phyloP scores from a whole-genome alignment of 2,888 invertebrate species.

The Aradus depressus region DNA sequence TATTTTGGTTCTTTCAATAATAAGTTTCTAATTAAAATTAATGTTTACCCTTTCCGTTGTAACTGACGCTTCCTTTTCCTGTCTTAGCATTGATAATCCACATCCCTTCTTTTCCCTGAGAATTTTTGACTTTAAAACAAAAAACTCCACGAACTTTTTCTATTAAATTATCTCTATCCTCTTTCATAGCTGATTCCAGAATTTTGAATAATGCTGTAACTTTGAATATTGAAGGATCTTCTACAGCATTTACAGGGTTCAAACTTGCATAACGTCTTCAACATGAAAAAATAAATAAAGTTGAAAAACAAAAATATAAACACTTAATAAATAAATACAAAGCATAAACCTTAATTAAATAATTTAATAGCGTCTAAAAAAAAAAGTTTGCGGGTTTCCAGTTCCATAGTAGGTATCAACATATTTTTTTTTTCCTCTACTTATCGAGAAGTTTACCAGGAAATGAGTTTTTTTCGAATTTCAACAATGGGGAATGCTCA shows the following conservation, averaged over 20 bases:
- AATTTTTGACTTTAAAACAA: constrained; percentile 76
- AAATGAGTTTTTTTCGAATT: no score
- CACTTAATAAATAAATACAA: not conserved
- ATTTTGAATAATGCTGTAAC: constrained; percentile 70
- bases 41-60: constrained; percentile 33
- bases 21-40: no score
- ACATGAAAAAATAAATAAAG: not conserved
- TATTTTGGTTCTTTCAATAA: no score
- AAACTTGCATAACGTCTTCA: constrained; percentile 6
- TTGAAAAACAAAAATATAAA: not conserved
- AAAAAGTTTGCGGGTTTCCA: no score
- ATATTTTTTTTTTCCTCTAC: no score
- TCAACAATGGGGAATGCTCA: no score
- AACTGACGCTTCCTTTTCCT: constrained; percentile 76
- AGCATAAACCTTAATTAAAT: not conserved
- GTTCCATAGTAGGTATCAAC: no score
- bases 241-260: constrained; percentile 37
- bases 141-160: constrained; percentile 76
- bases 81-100: constrained; percentile 90
- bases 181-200: constrained; percentile 66
- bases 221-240: constrained; percentile 48
- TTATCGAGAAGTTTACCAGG: no score
- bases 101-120: constrained; percentile 65
- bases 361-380: no score
- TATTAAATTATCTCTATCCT: constrained; percentile 68